Percentiles rank a stretch among this genome's conserved stretches.
Conservation (phyloP, 2,888 invertebrate genomes). For the Sipha maydis region DNA sequence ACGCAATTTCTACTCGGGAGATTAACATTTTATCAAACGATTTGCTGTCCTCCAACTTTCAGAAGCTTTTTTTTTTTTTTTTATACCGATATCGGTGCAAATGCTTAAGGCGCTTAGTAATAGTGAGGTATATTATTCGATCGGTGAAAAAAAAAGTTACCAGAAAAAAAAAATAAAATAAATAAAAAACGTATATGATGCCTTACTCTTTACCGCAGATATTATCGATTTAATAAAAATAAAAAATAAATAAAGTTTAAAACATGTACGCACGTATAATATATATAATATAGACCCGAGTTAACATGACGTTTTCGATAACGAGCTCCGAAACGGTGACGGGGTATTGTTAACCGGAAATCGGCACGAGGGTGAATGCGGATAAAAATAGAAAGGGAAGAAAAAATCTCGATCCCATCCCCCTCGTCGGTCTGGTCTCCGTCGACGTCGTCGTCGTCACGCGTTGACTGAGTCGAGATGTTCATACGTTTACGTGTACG, state of each 20-base stretch:
- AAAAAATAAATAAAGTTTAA: background rate
- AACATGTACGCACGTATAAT: background rate
- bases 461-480: too few species aligned
- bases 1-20: too few species aligned
- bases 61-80: too few species aligned
- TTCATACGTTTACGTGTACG: background rate
- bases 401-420: background rate
- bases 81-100: too few species aligned
- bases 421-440: background rate
- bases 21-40: too few species aligned
- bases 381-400: constrained; percentile 24
- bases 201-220: background rate
- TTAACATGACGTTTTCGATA: constrained; percentile 24
- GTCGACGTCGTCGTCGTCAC: background rate
- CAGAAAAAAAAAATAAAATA: too few species aligned
- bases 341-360: constrained; percentile 34
- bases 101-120: too few species aligned
- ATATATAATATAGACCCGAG: background rate
- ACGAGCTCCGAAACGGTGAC: background rate
- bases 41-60: too few species aligned
- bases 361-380: background rate
- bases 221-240: background rate
- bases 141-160: too few species aligned
- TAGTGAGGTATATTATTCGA: too few species aligned
- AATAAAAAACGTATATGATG: background rate